Evolutionary conservation across 2,797 vertebrate genomes (phyloP).

Genomic region (Podarcis siculus): DNA sequence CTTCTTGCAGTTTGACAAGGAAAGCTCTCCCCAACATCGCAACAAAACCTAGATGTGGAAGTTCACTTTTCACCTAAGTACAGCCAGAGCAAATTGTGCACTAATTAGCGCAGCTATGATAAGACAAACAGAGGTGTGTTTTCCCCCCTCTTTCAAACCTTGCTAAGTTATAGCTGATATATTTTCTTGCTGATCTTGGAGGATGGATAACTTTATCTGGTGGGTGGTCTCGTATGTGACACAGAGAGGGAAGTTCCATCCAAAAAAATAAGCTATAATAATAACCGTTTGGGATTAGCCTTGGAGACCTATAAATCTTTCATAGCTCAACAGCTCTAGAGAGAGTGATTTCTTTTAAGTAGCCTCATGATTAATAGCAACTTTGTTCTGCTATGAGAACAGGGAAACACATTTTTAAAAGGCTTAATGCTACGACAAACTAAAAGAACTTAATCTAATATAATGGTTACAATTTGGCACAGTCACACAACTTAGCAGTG

Average conservation of each 20-base stretch:
- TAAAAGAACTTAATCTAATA: background rate
- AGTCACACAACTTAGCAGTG: conserved; percentile 4
- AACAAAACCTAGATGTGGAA: too few species aligned
- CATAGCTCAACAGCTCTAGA: background rate
- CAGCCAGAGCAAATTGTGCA: background rate
- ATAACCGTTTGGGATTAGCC: background rate
- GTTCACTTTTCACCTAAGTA: background rate
- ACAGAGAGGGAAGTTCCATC: background rate
- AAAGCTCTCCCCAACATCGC: too few species aligned
- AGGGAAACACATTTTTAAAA: background rate
- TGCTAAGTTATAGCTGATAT: background rate
- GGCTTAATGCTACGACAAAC: background rate
- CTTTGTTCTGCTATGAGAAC: background rate
- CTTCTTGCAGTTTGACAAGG: too few species aligned
- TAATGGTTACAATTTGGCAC: background rate
- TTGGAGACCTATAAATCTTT: background rate
- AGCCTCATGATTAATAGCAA: background rate
- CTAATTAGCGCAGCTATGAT: background rate
- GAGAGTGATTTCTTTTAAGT: background rate
- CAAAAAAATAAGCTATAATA: background rate
- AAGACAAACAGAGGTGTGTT: too few species aligned
- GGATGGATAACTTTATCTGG: background rate
- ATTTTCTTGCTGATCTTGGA: background rate
- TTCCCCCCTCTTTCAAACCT: background rate
- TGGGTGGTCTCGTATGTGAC: background rate